These are phyloP conservation scores for Amphiprion percula DNA, from an alignment of 2,113 vertebrate genomes.

Conservation along the genomic window DNA sequence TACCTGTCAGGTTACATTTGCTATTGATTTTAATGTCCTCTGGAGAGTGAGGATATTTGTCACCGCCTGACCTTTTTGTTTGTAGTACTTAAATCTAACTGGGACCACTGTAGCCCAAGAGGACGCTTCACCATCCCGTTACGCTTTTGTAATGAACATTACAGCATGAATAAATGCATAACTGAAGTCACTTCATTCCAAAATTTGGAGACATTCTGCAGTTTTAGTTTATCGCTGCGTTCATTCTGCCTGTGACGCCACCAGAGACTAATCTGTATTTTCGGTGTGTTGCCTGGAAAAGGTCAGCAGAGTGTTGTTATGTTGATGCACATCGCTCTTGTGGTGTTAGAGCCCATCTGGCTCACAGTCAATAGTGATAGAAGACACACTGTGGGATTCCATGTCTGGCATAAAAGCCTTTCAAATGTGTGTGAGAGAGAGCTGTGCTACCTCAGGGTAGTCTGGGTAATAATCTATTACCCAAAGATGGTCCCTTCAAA, in stretches of 20 bases:
- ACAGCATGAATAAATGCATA: too few species aligned
- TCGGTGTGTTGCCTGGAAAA: constrained; percentile 7
- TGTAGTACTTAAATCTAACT: background rate
- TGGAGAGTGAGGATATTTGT: background rate
- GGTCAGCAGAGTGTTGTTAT: constrained; percentile 1
- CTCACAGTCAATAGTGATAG: constrained; percentile 15
- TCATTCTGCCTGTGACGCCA: constrained; percentile 1
- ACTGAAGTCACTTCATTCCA: too few species aligned
- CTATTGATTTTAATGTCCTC: background rate
- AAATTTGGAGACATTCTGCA: too few species aligned
- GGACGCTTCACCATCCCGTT: background rate
- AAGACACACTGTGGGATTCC: constrained; percentile 12
- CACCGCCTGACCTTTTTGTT: background rate
- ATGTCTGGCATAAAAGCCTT: constrained; percentile 11
- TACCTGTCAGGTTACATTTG: background rate
- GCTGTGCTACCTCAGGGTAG: constrained; percentile 9
- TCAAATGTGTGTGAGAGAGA: constrained; percentile 7
- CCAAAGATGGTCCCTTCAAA: background rate
- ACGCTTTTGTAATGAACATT: background rate
- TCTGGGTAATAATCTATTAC: background rate
- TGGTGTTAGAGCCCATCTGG: constrained; percentile 1
- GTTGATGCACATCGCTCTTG: background rate
- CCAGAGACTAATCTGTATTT: background rate
- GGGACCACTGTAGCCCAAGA: background rate
- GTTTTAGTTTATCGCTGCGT: background rate